Percentiles rank a stretch among this genome's conserved stretches.
phyloP scores from a whole-genome alignment of 2,797 vertebrate genomes.

The Phaenicophaeus curvirostris region DNA sequence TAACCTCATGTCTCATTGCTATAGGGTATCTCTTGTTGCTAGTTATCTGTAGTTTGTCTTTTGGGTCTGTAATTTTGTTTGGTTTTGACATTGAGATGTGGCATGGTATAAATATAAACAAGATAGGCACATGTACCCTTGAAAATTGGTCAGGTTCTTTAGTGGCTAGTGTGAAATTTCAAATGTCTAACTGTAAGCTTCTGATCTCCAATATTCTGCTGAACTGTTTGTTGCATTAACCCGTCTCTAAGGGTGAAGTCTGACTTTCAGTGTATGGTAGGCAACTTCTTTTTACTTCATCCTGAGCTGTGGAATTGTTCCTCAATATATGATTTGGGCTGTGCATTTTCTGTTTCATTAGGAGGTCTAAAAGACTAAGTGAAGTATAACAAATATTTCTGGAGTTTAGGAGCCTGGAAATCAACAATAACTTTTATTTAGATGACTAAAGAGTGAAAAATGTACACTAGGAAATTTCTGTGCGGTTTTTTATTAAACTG shows the following conservation, averaged over 20 bases:
- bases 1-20: background rate
- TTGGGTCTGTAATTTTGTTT: background rate
- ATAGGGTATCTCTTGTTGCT: background rate
- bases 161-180: background rate
- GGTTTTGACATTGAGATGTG: background rate
- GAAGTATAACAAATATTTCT: background rate
- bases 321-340: background rate
- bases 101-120: background rate
- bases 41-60: background rate
- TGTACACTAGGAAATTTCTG: background rate
- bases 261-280: background rate
- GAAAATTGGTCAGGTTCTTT: background rate
- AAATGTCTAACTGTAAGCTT: background rate
- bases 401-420: background rate
- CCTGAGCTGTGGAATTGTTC: background rate
- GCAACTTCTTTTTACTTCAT: background rate
- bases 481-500: background rate
- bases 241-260: background rate
- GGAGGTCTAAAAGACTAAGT: background rate
- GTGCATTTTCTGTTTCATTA: background rate
- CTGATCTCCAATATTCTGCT: background rate
- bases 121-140: background rate
- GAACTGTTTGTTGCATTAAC: background rate
- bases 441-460: background rate
- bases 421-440: background rate